phyloP scores from a whole-genome alignment of 2,797 vertebrate species.

The Acridotheres tristis region DNA sequence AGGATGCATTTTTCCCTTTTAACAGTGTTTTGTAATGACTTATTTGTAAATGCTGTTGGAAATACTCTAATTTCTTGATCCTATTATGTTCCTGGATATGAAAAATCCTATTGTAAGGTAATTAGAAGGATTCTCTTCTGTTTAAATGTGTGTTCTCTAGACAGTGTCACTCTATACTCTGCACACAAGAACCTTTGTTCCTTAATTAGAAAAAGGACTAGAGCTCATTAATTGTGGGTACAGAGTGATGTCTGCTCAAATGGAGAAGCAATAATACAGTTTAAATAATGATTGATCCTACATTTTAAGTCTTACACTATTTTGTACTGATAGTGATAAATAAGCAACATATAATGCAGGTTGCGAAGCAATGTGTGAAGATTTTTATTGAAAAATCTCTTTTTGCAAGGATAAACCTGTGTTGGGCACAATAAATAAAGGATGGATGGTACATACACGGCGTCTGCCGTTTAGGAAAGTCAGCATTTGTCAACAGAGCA shows the following conservation, averaged over 20 bases:
- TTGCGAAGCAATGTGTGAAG: not conserved
- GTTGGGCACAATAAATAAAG: constrained; percentile 38
- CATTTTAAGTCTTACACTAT: not conserved
- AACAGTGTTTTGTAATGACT: constrained; percentile 66
- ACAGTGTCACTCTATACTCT: constrained; percentile 66
- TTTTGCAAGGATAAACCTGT: constrained; percentile 44
- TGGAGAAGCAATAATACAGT: constrained; percentile 45
- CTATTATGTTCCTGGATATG: constrained; percentile 71
- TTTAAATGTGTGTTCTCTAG: constrained; percentile 68
- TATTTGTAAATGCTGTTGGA: constrained; percentile 72
- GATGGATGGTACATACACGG: not conserved
- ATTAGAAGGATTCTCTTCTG: constrained; percentile 68
- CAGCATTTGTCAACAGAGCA: constrained; percentile 16
- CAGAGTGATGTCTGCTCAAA: constrained; percentile 68
- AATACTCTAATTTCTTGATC: constrained; percentile 67
- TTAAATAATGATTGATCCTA: constrained; percentile 57
- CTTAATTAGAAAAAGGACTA: constrained; percentile 75
- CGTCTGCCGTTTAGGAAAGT: not conserved
- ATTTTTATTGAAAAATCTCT: constrained; percentile 29
- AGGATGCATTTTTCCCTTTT: constrained; percentile 51
- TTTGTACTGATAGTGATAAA: not conserved
- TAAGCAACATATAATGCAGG: constrained; percentile 4
- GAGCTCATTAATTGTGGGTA: constrained; percentile 75
- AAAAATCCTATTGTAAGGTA: constrained; percentile 76
- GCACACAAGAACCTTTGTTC: constrained; percentile 73